Conservation (phyloP, 2,797 vertebrate species). For the Somateria mollissima region DNA sequence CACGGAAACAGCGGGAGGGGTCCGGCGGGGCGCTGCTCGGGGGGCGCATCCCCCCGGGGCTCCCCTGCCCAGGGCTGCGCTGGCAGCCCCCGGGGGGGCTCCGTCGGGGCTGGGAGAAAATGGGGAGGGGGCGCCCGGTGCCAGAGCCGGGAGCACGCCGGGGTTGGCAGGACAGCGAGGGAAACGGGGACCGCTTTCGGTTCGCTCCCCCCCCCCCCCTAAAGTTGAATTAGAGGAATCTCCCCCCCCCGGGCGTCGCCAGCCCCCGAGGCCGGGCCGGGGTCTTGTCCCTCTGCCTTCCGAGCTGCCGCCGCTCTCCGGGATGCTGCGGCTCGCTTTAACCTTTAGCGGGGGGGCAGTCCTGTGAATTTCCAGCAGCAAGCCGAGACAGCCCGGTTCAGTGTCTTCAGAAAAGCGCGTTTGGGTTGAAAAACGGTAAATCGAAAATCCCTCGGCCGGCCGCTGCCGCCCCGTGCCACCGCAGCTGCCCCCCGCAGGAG, state of each 20-base stretch:
- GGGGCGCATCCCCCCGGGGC: too few species aligned
- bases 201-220: not conserved
- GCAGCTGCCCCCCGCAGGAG: not conserved
- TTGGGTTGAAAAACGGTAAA: fast-evolving
- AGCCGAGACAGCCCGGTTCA: fast-evolving
- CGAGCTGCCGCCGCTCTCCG: not conserved
- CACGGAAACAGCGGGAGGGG: too few species aligned
- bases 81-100: conserved; percentile 11
- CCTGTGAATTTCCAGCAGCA: not conserved
- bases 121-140: not conserved
- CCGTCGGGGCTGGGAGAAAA: not conserved
- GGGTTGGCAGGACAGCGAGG: not conserved
- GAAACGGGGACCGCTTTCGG: not conserved
- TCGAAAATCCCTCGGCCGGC: fast-evolving
- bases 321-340: too few species aligned
- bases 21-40: too few species aligned
- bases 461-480: not conserved
- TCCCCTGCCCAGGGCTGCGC: not conserved
- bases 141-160: not conserved
- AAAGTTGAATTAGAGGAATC: not conserved
- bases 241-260: too few species aligned
- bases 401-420: fast-evolving
- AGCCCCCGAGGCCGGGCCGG: not conserved
- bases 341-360: not conserved
- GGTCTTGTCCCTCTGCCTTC: too few species aligned